Conservation (phyloP, 2,888 invertebrate species). For the Atethmia centrago region DNA sequence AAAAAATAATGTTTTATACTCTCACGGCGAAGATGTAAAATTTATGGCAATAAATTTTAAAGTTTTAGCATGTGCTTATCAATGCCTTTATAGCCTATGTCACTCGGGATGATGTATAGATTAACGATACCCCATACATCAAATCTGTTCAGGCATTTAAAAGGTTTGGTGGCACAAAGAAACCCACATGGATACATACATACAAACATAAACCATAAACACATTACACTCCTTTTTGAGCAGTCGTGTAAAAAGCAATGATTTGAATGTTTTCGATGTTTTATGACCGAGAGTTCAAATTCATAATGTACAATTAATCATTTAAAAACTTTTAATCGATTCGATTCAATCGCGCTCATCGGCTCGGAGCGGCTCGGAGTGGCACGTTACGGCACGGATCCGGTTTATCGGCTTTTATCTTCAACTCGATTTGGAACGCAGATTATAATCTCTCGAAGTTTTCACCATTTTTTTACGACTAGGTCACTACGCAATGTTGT, state of each 20-base stretch:
- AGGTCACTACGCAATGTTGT: constrained; percentile 14
- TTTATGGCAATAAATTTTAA: too few relatives aligned
- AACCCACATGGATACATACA: too few relatives aligned
- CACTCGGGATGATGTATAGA: too few relatives aligned
- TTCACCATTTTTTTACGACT: constrained; percentile 26
- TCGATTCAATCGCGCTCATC: constrained; percentile 56
- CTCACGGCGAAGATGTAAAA: too few relatives aligned
- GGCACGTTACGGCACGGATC: constrained; percentile 31
- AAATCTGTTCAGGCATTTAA: too few relatives aligned
- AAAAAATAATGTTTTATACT: too few relatives aligned
- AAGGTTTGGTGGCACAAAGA: too few relatives aligned
- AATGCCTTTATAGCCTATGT: too few relatives aligned
- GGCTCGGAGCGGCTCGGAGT: constrained; percentile 14
- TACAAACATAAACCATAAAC: too few relatives aligned
- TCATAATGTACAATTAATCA: constrained; percentile 43
- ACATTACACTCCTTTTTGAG: too few relatives aligned
- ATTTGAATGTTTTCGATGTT: constrained; percentile 30
- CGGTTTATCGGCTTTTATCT: constrained; percentile 48
- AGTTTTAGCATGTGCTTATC: too few relatives aligned
- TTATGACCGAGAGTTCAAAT: constrained; percentile 34
- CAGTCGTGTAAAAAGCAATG: background rate
- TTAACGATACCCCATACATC: too few relatives aligned
- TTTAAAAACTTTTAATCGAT: constrained; percentile 67
- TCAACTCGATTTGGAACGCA: constrained; percentile 55
- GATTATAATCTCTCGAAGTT: constrained; percentile 62